Evolutionary conservation across 2,888 invertebrate genomes (phyloP).

Genomic region (Dynastes hyllus): DNA sequence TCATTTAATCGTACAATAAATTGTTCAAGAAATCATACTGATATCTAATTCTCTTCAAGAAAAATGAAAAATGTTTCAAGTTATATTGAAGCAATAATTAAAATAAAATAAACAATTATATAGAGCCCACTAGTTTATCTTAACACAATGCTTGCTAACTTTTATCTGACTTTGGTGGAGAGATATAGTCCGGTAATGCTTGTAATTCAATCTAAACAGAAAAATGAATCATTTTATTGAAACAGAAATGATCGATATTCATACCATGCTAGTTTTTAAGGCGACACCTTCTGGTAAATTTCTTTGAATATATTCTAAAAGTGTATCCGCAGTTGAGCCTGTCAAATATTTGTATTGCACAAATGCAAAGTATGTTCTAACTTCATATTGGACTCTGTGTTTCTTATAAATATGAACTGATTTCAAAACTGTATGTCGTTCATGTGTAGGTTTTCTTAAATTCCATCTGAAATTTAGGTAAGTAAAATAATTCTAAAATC

Average conservation of each 20-base stretch:
- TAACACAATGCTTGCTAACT: background rate
- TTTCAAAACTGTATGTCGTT: conserved; percentile 87
- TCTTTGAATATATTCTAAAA: conserved; percentile 95
- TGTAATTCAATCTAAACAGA: conserved; percentile 20
- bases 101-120: too few species aligned
- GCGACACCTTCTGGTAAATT: conserved; percentile 98
- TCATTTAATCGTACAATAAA: too few species aligned
- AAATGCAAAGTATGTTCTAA: conserved; percentile 91
- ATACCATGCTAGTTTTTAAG: conserved; percentile 88
- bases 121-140: too few species aligned
- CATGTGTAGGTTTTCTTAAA: conserved; percentile 81
- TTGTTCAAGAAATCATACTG: too few species aligned
- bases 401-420: conserved; percentile 94
- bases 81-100: background rate
- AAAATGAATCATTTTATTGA: background rate
- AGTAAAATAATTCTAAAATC: conserved; percentile 31
- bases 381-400: conserved; percentile 96
- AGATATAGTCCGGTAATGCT: conserved; percentile 17
- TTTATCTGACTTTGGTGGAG: background rate
- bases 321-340: conserved; percentile 96
- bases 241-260: background rate
- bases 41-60: too few species aligned
- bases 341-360: conserved; percentile 90
- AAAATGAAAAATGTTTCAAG: background rate
- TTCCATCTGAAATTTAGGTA: conserved; percentile 77